Percentiles rank a stretch among this genome's conserved stretches.
Evolutionary conservation across 2,113 vertebrate genomes (phyloP).

Genomic region (Actinemys pallida): DNA sequence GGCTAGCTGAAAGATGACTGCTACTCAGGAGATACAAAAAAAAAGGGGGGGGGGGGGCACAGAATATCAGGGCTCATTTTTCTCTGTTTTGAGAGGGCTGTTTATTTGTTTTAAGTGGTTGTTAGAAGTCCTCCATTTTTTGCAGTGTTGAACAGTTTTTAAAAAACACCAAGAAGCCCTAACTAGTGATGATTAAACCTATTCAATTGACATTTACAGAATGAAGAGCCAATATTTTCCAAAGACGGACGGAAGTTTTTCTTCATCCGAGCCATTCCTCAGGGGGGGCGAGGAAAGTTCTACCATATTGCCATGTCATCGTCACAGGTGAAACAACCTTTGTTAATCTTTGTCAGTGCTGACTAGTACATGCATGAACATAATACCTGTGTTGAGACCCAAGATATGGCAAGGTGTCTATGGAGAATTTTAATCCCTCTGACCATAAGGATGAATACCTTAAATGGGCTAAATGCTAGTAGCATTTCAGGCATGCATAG

Average conservation of each 20-base stretch:
- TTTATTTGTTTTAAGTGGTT: neutral
- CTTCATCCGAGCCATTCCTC: slow-evolving; percentile 92
- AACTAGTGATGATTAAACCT: neutral
- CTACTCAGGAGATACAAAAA: neutral
- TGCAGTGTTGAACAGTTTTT: neutral
- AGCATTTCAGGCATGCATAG: neutral
- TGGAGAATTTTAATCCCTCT: neutral
- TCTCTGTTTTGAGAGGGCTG: neutral
- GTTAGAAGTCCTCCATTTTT: fast-evolving
- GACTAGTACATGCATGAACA: neutral
- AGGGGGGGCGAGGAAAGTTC: slow-evolving; percentile 93
- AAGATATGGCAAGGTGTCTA: fast-evolving
- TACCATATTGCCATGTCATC: slow-evolving; percentile 94
- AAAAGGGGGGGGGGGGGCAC: neutral
- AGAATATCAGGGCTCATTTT: neutral
- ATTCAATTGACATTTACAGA: slow-evolving; percentile 74
- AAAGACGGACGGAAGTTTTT: slow-evolving; percentile 92
- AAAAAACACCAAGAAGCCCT: neutral
- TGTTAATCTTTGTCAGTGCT: neutral
- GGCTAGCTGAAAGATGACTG: neutral
- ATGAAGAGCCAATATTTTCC: slow-evolving; percentile 93
- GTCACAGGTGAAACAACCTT: slow-evolving; percentile 82
- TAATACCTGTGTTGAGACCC: neutral
- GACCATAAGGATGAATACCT: neutral
- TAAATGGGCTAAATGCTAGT: neutral